phyloP scores from a whole-genome alignment of 1,140 invertebrate species.

The Carposina sasakii region DNA sequence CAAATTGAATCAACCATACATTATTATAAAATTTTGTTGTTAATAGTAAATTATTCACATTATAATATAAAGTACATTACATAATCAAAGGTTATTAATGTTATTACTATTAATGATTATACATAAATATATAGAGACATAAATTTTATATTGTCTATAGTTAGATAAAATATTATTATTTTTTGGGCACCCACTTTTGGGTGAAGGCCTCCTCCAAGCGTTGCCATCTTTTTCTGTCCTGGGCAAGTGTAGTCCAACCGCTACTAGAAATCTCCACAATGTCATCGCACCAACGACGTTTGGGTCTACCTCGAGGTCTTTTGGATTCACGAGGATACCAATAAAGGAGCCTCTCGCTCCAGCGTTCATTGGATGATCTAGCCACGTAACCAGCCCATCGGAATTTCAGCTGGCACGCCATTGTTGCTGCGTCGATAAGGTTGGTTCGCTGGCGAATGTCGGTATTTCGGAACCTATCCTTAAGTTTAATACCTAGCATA shows the following conservation, averaged over 20 bases:
- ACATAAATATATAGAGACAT: too few species aligned
- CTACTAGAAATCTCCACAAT: not conserved
- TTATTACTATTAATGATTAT: too few species aligned
- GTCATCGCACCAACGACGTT: not conserved
- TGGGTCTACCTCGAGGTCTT: not conserved
- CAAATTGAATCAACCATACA: too few species aligned
- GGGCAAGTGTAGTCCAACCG: not conserved
- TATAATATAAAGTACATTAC: too few species aligned
- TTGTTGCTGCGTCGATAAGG: not conserved
- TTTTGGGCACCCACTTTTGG: not conserved
- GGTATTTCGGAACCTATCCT: not conserved
- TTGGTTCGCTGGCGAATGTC: too few species aligned
- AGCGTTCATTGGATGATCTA: not conserved
- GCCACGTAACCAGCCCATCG: conserved; percentile 6
- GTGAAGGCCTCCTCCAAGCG: conserved; percentile 1
- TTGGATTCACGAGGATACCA: not conserved
- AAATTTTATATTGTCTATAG: too few species aligned
- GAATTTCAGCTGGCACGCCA: not conserved
- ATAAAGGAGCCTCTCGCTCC: conserved; percentile 1
- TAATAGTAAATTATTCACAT: too few species aligned
- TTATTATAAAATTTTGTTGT: too few species aligned
- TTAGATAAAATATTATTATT: too few species aligned
- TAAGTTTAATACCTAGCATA: conserved; percentile 1
- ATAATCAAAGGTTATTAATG: too few species aligned
- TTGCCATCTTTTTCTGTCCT: not conserved